Conservation (phyloP, 2,113 vertebrate species). For the Pyrgilauda ruficollis region DNA sequence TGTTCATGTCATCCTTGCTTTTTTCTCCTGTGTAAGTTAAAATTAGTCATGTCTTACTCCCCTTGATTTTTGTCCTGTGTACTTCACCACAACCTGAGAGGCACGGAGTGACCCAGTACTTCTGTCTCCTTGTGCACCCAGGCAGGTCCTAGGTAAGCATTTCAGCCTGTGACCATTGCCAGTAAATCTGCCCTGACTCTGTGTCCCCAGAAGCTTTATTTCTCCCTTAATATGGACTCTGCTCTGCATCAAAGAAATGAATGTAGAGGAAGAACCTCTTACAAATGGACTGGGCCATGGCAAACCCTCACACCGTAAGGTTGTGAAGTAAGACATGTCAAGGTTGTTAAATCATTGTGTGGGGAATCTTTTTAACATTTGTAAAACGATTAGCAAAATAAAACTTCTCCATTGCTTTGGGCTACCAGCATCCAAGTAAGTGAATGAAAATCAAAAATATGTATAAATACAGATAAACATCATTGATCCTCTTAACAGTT, state of each 20-base stretch:
- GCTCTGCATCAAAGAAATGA: not conserved
- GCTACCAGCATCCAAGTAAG: not conserved
- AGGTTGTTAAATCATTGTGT: not conserved
- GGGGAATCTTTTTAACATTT: not conserved
- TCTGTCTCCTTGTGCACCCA: not conserved
- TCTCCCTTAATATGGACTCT: not conserved
- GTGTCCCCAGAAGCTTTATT: not conserved
- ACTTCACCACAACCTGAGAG: not conserved
- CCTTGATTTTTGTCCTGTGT: not conserved
- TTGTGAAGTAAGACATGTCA: not conserved
- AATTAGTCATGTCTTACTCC: not conserved
- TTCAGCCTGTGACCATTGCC: not conserved
- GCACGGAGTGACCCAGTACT: not conserved
- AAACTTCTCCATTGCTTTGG: not conserved
- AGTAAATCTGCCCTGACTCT: not conserved
- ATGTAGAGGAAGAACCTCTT: not conserved
- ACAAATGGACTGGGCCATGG: not conserved
- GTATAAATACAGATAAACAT: not conserved
- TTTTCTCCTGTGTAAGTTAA: not conserved
- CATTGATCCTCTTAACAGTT: not conserved
- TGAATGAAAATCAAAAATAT: not conserved
- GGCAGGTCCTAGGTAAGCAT: not conserved
- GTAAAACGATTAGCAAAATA: not conserved
- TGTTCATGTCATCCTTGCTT: rapidly evolving
- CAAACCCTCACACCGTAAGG: not conserved